Conservation (phyloP, 2,797 vertebrate species). For the Oreochromis mossambicus region DNA sequence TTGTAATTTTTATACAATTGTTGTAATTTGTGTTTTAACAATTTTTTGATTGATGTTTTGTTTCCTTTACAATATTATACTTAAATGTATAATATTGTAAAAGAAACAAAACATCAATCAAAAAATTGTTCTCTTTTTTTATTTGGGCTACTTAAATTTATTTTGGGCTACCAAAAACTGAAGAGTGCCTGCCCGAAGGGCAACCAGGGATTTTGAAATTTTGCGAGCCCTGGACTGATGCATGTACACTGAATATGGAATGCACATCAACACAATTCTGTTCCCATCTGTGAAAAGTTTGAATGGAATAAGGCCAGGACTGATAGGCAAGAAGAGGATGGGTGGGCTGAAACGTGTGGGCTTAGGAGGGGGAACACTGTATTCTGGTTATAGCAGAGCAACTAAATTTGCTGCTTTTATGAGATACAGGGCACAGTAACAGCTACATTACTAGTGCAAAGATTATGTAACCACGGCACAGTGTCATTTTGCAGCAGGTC, state of each 20-base stretch:
- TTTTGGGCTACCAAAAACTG: no score
- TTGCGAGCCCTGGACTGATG: no score
- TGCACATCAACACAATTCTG: constrained; percentile 5
- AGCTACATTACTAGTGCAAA: not conserved
- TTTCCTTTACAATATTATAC: no score
- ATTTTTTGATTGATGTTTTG: no score
- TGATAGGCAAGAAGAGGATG: constrained; percentile 38
- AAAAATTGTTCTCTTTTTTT: no score
- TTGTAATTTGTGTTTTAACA: no score
- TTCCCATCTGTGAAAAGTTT: constrained; percentile 62
- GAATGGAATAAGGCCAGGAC: constrained; percentile 44
- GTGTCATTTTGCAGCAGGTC: not conserved
- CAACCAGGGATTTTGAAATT: no score
- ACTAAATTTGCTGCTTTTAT: constrained; percentile 39
- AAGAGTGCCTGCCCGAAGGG: no score
- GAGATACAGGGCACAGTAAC: not conserved
- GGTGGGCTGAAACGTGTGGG: constrained; percentile 54
- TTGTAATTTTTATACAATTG: no score
- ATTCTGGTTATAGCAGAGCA: constrained; percentile 41
- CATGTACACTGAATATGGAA: constrained; percentile 10
- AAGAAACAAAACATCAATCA: no score
- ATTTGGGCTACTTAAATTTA: no score
- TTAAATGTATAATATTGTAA: no score
- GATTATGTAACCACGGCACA: constrained; percentile 9
- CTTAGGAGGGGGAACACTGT: constrained; percentile 55